phyloP scores from a whole-genome alignment of 2,888 invertebrate species.

The Sylvicola cinctus region DNA sequence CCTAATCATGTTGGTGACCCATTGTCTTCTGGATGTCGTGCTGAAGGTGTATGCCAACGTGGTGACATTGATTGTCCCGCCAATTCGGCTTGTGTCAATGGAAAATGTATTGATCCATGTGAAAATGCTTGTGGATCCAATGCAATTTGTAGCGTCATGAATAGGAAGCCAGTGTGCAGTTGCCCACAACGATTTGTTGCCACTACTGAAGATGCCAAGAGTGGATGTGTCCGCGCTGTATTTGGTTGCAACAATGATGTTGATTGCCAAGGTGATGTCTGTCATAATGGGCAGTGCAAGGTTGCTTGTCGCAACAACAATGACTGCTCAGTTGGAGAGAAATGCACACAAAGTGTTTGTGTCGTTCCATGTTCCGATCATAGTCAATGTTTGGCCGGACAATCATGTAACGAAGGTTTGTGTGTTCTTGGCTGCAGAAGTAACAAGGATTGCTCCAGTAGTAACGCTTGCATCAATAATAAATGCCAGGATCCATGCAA shows the following conservation, averaged over 20 bases:
- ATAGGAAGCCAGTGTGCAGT: slow-evolving; percentile 54
- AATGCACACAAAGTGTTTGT: slow-evolving; percentile 59
- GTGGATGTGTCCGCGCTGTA: slow-evolving; percentile 52
- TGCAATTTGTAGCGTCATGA: slow-evolving; percentile 56
- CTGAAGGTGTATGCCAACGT: slow-evolving; percentile 51
- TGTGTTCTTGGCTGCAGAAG: slow-evolving; percentile 70
- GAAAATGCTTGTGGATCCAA: slow-evolving; percentile 65
- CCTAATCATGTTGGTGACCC: slow-evolving; percentile 58
- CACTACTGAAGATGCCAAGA: slow-evolving; percentile 33
- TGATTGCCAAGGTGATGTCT: slow-evolving; percentile 61
- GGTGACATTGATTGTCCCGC: slow-evolving; percentile 56
- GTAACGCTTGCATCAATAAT: slow-evolving; percentile 64
- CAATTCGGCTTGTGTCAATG: slow-evolving; percentile 48
- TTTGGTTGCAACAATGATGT: slow-evolving; percentile 43
- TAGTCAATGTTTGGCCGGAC: slow-evolving; percentile 54
- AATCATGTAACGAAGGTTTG: slow-evolving; percentile 61
- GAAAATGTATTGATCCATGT: slow-evolving; percentile 62
- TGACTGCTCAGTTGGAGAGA: slow-evolving; percentile 62
- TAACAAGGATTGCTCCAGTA: slow-evolving; percentile 55
- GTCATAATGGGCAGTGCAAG: slow-evolving; percentile 66
- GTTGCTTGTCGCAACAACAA: slow-evolving; percentile 53
- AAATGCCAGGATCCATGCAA: slow-evolving; percentile 71
- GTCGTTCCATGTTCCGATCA: slow-evolving; percentile 60
- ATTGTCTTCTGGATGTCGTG: slow-evolving; percentile 48
- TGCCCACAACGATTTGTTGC: slow-evolving; percentile 59